Conservation (phyloP, 2,113 vertebrate species). For the Lycaon pictus region DNA sequence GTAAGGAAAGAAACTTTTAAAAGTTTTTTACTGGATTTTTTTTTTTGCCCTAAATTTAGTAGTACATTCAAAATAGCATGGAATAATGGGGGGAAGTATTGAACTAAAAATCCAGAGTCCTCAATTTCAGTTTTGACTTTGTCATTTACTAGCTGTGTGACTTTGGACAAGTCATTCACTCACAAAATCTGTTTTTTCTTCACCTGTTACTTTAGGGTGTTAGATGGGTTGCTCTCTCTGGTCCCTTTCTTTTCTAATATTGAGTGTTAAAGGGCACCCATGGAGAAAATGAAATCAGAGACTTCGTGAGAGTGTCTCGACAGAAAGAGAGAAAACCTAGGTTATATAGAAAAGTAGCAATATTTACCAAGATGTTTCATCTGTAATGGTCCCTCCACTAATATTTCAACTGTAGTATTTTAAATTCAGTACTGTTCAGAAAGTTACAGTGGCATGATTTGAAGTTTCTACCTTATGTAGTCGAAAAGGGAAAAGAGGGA, state of each 20-base stretch:
- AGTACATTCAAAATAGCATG: background rate
- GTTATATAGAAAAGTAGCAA: background rate
- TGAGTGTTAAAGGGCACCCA: background rate
- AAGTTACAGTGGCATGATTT: background rate
- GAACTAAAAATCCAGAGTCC: background rate
- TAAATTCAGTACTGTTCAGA: background rate
- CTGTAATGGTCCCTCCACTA: background rate
- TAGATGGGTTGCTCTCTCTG: background rate
- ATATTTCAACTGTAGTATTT: background rate
- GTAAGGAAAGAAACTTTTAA: constrained; percentile 51
- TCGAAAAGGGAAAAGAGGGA: background rate
- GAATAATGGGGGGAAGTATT: background rate
- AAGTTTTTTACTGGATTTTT: background rate
- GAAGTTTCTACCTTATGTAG: background rate
- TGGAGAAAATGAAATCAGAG: constrained; percentile 9
- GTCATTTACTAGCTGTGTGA: background rate
- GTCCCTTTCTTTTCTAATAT: background rate
- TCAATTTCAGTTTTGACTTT: background rate
- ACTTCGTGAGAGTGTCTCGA: background rate
- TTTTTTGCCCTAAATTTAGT: background rate
- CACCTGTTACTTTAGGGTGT: background rate
- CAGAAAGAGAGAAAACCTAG: background rate
- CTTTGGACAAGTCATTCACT: background rate
- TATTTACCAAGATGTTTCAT: background rate
- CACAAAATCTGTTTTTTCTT: background rate